Percentiles rank a stretch among this genome's conserved stretches.
Evolutionary conservation across 1,140 invertebrate species (phyloP).

Genomic region (Hesperophylax magnus): DNA sequence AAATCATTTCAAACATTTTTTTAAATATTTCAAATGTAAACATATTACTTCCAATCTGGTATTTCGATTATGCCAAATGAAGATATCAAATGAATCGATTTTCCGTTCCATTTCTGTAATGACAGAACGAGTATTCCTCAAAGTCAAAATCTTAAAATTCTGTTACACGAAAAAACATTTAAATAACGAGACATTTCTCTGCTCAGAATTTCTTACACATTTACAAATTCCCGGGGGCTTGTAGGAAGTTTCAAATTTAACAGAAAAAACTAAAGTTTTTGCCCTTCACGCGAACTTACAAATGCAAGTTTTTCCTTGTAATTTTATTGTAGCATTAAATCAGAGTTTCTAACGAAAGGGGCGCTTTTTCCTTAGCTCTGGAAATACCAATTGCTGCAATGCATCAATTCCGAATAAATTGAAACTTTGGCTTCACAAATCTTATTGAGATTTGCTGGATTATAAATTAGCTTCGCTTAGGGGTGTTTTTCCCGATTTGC

Average conservation of each 20-base stretch:
- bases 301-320: constrained; percentile 14
- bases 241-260: neutral
- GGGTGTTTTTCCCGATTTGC: no score
- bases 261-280: neutral
- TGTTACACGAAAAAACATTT: no score
- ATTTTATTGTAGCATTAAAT: neutral
- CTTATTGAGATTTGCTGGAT: neutral
- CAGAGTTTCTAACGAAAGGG: neutral
- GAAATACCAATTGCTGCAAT: constrained; percentile 5
- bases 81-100: no score
- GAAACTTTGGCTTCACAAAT: neutral
- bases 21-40: no score
- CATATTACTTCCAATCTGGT: no score
- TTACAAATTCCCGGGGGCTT: neutral
- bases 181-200: no score
- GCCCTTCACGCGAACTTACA: neutral
- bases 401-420: constrained; percentile 2
- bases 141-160: no score
- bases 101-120: no score
- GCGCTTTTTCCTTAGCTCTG: neutral
- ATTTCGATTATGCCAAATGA: no score
- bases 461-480: no score
- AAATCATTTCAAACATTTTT: no score
- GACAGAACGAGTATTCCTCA: no score
- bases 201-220: neutral